A percentile compares a stretch with the other conserved stretches of the same genome.
Conservation (phyloP, 1,140 invertebrate species). For the Euura saliciscinereae region DNA sequence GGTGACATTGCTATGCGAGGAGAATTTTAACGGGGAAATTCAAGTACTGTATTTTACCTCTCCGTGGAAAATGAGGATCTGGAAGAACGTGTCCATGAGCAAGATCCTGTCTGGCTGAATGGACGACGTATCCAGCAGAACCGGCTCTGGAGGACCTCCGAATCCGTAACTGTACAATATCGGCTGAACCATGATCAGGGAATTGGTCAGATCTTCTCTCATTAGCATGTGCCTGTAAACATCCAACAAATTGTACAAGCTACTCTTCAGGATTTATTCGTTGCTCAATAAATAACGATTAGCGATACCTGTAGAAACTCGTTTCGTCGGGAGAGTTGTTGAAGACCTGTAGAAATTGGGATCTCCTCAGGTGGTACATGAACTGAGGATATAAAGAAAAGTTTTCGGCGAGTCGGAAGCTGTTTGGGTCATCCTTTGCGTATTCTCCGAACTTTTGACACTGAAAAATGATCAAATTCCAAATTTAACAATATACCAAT, state of each 20-base stretch:
- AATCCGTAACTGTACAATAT: constrained; percentile 99
- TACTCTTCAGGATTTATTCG: constrained; percentile 7
- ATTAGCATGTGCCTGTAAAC: constrained; percentile 90
- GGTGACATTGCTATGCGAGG: too few species aligned
- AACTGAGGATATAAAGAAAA: constrained; percentile 99
- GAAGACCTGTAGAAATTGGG: constrained; percentile 99
- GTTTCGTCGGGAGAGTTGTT: constrained; percentile 99
- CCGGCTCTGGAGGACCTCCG: constrained; percentile 96
- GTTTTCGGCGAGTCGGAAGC: constrained; percentile 94
- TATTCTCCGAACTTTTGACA: constrained; percentile 99
- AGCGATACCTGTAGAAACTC: constrained; percentile 90
- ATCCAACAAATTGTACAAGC: constrained; percentile 24
- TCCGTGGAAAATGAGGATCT: constrained; percentile 99
- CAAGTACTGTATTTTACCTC: constrained; percentile 85
- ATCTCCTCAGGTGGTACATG: constrained; percentile 98
- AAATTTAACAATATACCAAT: constrained; percentile 10
- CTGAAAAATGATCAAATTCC: constrained; percentile 64
- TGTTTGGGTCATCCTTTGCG: constrained; percentile 95
- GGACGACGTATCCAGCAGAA: constrained; percentile 95
- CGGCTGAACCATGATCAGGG: constrained; percentile 99
- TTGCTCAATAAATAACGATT: constrained; percentile 5
- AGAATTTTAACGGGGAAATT: too few species aligned
- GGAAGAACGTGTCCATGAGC: constrained; percentile 99
- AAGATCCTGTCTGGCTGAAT: constrained; percentile 97
- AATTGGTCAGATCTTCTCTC: constrained; percentile 96